Evolutionary conservation across 2,888 invertebrate species (phyloP).

Genomic region (Dicyrtomina minuta): DNA sequence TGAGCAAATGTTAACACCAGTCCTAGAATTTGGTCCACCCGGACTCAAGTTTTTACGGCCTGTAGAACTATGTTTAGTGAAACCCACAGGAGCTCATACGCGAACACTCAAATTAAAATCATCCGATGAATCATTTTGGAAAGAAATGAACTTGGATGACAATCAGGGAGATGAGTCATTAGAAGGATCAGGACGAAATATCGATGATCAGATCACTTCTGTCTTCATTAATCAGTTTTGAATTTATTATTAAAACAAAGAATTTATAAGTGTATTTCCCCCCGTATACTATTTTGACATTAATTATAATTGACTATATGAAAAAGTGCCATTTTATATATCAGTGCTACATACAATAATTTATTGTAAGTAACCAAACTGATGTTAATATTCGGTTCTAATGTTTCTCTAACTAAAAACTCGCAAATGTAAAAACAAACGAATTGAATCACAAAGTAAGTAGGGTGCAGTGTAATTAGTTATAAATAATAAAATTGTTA

Average conservation of each 20-base stretch:
- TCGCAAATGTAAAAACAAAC: too few species aligned
- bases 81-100: slow-evolving; percentile 15
- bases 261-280: too few species aligned
- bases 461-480: too few species aligned
- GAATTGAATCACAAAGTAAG: too few species aligned
- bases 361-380: too few species aligned
- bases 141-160: slow-evolving; percentile 20
- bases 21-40: slow-evolving; percentile 22
- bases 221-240: not conserved
- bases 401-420: too few species aligned
- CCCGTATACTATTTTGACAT: too few species aligned
- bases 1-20: slow-evolving; percentile 27
- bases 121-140: slow-evolving; percentile 17
- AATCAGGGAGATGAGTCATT: not conserved
- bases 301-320: too few species aligned
- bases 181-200: not conserved
- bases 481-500: too few species aligned
- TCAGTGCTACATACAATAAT: too few species aligned
- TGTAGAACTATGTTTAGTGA: slow-evolving; percentile 12
- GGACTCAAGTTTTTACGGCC: slow-evolving; percentile 15
- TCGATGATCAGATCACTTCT: not conserved
- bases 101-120: slow-evolving; percentile 25
- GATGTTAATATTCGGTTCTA: too few species aligned
- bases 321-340: too few species aligned
- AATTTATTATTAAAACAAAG: not conserved